A percentile compares a stretch with the other conserved stretches of the same genome.
These are phyloP conservation scores for Tryphoninae sp. DNA, from an alignment of 2,888 invertebrate genomes.

Conservation along the genomic window DNA sequence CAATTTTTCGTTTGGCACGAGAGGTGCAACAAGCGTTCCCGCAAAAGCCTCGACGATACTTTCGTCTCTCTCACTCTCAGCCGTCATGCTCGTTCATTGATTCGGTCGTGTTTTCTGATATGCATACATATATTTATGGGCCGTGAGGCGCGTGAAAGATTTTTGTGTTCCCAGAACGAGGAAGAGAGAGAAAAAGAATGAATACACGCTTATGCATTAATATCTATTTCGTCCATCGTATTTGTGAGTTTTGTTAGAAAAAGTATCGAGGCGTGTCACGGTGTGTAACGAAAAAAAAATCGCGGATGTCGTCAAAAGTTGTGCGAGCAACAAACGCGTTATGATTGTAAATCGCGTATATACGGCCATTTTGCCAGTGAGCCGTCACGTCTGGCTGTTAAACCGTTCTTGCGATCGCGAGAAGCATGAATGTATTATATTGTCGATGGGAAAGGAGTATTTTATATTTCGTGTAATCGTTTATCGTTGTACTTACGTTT, in stretches of 20 bases:
- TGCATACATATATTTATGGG: conserved; percentile 33
- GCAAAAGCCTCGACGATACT: conserved; percentile 22
- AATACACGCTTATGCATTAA: neutral
- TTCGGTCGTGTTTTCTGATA: conserved; percentile 52
- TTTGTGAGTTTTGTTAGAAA: neutral
- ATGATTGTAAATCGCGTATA: conserved; percentile 75
- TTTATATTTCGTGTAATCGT: conserved; percentile 9
- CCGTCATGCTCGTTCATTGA: conserved; percentile 57
- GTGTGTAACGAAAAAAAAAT: conserved; percentile 2
- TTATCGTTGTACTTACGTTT: conserved; percentile 58
- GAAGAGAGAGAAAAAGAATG: conserved; percentile 20
- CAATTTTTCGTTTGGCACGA: conserved; percentile 27
- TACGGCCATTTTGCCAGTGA: conserved; percentile 78
- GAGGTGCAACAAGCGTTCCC: conserved; percentile 63
- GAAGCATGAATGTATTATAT: conserved; percentile 26
- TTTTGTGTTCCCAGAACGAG: neutral
- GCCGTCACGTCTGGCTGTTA: conserved; percentile 75
- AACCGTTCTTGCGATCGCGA: conserved; percentile 19
- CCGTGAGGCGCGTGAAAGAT: conserved; percentile 13
- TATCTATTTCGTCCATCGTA: neutral
- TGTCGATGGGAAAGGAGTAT: conserved; percentile 16
- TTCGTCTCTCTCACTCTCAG: conserved; percentile 19
- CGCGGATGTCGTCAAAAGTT: conserved; percentile 2
- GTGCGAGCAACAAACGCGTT: conserved; percentile 67
- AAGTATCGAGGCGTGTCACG: neutral